phyloP scores from a whole-genome alignment of 2,888 invertebrate genomes.

The Zaprionus bogoriensis region DNA sequence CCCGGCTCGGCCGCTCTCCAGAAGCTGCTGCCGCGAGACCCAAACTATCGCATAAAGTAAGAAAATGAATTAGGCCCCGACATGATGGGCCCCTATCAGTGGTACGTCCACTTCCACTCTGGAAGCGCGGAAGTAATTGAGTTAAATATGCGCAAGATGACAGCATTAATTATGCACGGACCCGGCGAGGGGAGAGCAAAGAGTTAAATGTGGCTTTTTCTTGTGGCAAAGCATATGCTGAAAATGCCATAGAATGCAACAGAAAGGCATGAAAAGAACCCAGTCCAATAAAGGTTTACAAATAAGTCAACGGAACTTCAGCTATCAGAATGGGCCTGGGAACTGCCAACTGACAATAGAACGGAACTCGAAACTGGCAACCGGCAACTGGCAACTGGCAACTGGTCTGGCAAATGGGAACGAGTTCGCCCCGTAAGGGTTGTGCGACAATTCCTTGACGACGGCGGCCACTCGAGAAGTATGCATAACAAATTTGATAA shows the following conservation, averaged over 20 bases:
- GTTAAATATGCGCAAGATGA: slow-evolving; percentile 76
- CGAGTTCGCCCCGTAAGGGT: slow-evolving; percentile 38
- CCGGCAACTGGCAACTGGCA: slow-evolving; percentile 6
- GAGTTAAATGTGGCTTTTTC: slow-evolving; percentile 70
- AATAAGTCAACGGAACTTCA: slow-evolving; percentile 51
- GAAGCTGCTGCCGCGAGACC: slow-evolving; percentile 24
- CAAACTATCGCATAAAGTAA: slow-evolving; percentile 68
- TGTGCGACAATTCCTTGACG: slow-evolving; percentile 17
- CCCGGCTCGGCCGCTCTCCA: too few relatives aligned
- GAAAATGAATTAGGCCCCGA: slow-evolving; percentile 70
- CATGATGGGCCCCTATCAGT: slow-evolving; percentile 67
- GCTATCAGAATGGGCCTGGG: slow-evolving; percentile 61
- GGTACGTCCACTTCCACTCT: slow-evolving; percentile 39
- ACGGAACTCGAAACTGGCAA: slow-evolving; percentile 42
- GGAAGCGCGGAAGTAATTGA: slow-evolving; percentile 74
- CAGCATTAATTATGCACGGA: slow-evolving; percentile 73
- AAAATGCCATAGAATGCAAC: slow-evolving; percentile 24
- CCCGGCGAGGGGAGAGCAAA: slow-evolving; percentile 14
- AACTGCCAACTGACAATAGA: slow-evolving; percentile 44
- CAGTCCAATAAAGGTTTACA: slow-evolving; percentile 51
- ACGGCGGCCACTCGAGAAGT: slow-evolving; percentile 52
- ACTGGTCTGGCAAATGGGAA: slow-evolving; percentile 16
- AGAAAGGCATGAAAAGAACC: slow-evolving; percentile 35
- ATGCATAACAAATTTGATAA: slow-evolving; percentile 82
- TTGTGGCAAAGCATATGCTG: slow-evolving; percentile 54